These are phyloP conservation scores for Agrotis puta DNA, from an alignment of 2,888 invertebrate species.

Conservation along the genomic window DNA sequence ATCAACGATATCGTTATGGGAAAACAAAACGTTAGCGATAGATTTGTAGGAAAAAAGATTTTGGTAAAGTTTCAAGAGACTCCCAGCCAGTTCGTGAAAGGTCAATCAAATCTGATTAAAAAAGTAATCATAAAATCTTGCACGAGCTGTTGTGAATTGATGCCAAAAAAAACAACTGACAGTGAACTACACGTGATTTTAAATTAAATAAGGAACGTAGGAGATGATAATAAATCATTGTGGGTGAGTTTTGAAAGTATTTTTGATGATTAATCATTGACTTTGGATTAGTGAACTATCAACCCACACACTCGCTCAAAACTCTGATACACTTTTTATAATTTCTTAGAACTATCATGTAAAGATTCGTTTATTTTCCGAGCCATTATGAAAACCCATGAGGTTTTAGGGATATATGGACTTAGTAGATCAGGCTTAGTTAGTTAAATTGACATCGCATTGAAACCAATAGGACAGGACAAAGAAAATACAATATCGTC, in stretches of 20 bases:
- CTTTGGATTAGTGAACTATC: conserved; percentile 12
- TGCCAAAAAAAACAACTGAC: not conserved
- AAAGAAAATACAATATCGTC: not conserved
- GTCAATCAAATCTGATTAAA: not conserved
- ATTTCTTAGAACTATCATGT: conserved; percentile 24
- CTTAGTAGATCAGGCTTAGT: not conserved
- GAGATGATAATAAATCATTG: conserved; percentile 12
- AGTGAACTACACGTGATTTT: not conserved
- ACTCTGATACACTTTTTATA: conserved; percentile 11
- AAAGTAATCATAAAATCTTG: not conserved
- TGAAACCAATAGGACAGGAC: not conserved
- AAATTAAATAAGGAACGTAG: conserved; percentile 3
- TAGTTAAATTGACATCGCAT: not conserved
- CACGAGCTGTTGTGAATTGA: not conserved
- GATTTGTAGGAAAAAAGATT: not conserved
- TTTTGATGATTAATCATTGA: conserved; percentile 35
- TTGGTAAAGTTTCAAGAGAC: not conserved
- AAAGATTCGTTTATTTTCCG: not conserved
- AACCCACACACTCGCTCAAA: conserved; percentile 15
- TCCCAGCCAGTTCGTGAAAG: not conserved
- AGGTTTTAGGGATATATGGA: not conserved
- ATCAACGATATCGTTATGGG: conserved; percentile 56
- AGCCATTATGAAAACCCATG: not conserved
- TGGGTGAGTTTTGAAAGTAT: conserved; percentile 21
- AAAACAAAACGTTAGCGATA: conserved; percentile 35